Base-by-base conservation (phyloP, 1,140 invertebrate species). In the Drosophila mayri region DNA sequence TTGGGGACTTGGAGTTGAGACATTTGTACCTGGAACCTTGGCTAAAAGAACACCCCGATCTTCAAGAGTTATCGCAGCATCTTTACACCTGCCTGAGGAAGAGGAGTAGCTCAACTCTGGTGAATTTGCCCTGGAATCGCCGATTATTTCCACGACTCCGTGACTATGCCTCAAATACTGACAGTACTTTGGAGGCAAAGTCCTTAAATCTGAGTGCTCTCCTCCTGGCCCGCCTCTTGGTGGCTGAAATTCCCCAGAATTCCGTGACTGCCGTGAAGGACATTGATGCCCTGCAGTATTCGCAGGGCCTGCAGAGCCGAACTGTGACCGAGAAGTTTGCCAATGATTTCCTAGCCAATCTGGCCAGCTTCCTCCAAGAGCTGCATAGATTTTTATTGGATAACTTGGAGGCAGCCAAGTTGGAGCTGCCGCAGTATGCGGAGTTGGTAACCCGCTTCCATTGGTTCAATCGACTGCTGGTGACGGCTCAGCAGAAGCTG, bases 391-490 rank as follows among this genome's bases (percentile, higher is more conserved):
- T 25, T 12, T 54, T 88, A 44, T 22, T 73, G 38, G 57, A 77
- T 7, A 25, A 76, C 35, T 30, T 79, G 38, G 57, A 54, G 12
- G 8, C 28, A 30, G 73, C 38, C 20, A n/a, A 55, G 18, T 59
- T 79, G 58, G 41, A 81, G 44, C 22, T 91, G 18, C 8, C 46
- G 8, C 44, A 63, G 14, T 92, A 81, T 60, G 63, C 54, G 0
- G 16, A 76, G 0, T 46, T 92, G 16, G 18, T 87, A 0, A 83
- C 81, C 9, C 75, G 79, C 3, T 68, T 81, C 30, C 38, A 79
- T 25, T 93, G 91, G 91, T 85, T 86, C 22, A 93, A 93, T 75
- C 82, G 92, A 0, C 37, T 93, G 10, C 18, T 91, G 28, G 14
- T 18, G 3, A 74, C 77, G 4, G 55, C 88, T 0, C 74, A 86